These are phyloP conservation scores for Alaudala cheleensis DNA, from an alignment of 2,113 vertebrate genomes.

Conservation along the genomic window DNA sequence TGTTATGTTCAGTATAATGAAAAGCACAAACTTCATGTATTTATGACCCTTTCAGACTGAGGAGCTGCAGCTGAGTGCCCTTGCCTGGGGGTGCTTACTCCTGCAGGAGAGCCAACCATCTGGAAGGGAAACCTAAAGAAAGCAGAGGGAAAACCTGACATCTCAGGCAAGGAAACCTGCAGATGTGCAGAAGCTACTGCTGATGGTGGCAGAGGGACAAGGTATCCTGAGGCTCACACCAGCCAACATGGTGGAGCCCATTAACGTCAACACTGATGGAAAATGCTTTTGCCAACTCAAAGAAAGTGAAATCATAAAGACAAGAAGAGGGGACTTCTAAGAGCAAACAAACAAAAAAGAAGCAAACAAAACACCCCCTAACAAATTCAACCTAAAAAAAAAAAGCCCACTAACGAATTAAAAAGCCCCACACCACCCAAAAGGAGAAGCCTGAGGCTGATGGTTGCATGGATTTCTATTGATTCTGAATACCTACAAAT, in stretches of 20 bases:
- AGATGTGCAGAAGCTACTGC: not conserved
- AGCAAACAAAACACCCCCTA: not conserved
- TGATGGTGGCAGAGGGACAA: rapidly evolving
- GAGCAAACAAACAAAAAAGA: not conserved
- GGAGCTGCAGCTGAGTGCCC: not conserved
- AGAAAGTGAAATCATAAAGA: not conserved
- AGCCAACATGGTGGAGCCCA: not conserved
- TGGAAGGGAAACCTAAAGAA: not conserved
- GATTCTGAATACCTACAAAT: not conserved
- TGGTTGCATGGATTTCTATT: not conserved
- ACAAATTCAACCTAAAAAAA: not conserved
- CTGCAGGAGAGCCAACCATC: not conserved
- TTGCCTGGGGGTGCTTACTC: not conserved
- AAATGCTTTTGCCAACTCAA: not conserved
- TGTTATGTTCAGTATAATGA: not conserved
- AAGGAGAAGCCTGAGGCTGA: not conserved
- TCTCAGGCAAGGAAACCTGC: not conserved
- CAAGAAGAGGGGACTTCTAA: not conserved
- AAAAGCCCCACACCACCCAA: not conserved
- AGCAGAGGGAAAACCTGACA: not conserved
- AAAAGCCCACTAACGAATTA: not conserved
- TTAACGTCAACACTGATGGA: not conserved
- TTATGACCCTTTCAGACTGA: conserved; percentile 7
- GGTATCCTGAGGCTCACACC: not conserved
- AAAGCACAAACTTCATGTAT: conserved; percentile 17